Conservation (phyloP, 2,113 vertebrate species). For the Triplophysa tibetana region DNA sequence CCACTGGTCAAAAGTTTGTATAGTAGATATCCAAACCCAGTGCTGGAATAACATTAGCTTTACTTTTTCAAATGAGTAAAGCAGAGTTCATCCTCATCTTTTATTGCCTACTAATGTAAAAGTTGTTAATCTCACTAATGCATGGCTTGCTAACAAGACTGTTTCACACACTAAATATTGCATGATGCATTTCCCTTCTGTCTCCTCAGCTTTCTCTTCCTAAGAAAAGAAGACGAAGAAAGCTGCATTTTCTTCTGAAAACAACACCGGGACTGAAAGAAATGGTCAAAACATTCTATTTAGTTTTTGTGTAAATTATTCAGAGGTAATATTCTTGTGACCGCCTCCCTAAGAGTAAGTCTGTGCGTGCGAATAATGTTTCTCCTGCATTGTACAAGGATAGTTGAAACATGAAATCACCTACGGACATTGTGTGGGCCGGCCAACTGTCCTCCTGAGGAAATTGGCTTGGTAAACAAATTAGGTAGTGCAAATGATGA, state of each 20-base stretch:
- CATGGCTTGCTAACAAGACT: slow-evolving; percentile 55
- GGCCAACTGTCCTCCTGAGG: not conserved
- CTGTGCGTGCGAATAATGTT: not conserved
- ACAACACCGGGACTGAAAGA: slow-evolving; percentile 9
- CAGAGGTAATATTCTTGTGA: slow-evolving; percentile 4
- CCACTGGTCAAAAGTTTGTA: too few species aligned
- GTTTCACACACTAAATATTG: slow-evolving; percentile 63
- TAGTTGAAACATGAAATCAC: slow-evolving; percentile 8
- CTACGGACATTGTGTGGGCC: not conserved
- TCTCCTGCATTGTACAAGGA: not conserved
- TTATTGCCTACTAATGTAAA: slow-evolving; percentile 55
- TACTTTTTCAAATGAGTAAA: slow-evolving; percentile 52
- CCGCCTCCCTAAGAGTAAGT: not conserved
- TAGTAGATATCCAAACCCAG: slow-evolving; percentile 50
- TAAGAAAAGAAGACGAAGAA: not conserved
- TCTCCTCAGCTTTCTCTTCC: slow-evolving; percentile 3
- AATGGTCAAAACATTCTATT: slow-evolving; percentile 1
- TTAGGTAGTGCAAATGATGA: not conserved
- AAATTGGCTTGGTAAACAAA: not conserved
- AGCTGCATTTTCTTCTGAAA: not conserved
- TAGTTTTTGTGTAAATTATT: slow-evolving; percentile 41
- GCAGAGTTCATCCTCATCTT: slow-evolving; percentile 58
- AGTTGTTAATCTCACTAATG: slow-evolving; percentile 61
- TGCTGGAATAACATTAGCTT: slow-evolving; percentile 56
- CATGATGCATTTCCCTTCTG: slow-evolving; percentile 38